A percentile compares a stretch with the other conserved stretches of the same genome.
phyloP scores from a whole-genome alignment of 2,888 invertebrate genomes.

The Dilophus febrilis region DNA sequence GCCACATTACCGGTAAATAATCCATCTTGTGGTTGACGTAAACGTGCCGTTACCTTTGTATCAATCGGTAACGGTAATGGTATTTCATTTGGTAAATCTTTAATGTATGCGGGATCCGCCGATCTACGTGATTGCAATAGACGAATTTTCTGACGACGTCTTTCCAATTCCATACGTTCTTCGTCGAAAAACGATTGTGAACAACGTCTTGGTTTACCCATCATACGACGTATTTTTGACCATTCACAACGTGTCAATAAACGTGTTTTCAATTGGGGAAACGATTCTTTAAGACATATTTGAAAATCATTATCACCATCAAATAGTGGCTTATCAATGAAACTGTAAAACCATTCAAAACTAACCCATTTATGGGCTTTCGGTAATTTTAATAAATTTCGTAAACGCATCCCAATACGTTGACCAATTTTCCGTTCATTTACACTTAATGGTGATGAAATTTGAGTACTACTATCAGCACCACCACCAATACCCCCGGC shows the following conservation, averaged over 20 bases:
- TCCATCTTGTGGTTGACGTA: conserved; percentile 88
- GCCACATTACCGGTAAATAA: conserved; percentile 87
- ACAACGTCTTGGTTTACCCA: conserved; percentile 94
- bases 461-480: background rate
- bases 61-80: conserved; percentile 89
- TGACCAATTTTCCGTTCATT: conserved; percentile 78
- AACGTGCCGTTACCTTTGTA: conserved; percentile 79
- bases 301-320: conserved; percentile 93
- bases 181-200: conserved; percentile 91
- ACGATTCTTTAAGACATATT: conserved; percentile 81
- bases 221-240: conserved; percentile 85
- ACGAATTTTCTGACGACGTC: conserved; percentile 80
- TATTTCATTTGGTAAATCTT: conserved; percentile 86
- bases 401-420: conserved; percentile 68
- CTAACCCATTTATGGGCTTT: conserved; percentile 99
- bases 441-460: conserved; percentile 24
- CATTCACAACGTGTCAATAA: conserved; percentile 80
- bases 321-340: conserved; percentile 88
- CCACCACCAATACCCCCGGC: background rate
- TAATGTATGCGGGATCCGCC: conserved; percentile 55
- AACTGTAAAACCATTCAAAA: conserved; percentile 99
- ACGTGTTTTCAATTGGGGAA: conserved; percentile 76
- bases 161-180: conserved; percentile 77
- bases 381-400: conserved; percentile 88
- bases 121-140: conserved; percentile 83